A percentile compares a stretch with the other conserved stretches of the same genome.
Evolutionary conservation across 2,113 vertebrate species (phyloP).

Genomic region (Hippocampus abdominalis): DNA sequence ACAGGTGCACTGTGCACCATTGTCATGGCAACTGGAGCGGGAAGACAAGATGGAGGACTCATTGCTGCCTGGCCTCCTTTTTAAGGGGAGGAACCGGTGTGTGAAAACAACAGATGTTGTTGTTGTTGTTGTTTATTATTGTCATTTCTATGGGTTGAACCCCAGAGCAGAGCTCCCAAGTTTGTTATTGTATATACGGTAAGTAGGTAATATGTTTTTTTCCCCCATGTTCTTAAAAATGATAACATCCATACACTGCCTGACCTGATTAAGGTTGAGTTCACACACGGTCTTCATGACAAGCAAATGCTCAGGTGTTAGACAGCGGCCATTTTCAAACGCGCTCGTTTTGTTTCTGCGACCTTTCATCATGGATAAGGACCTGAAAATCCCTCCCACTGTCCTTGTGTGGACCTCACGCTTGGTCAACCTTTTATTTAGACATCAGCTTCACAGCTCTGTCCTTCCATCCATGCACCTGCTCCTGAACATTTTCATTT

Average conservation of each 20-base stretch:
- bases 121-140: slow-evolving; percentile 1
- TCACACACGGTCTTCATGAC: background rate
- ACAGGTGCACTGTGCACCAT: slow-evolving; percentile 55
- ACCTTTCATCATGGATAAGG: background rate
- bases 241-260: background rate
- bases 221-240: background rate
- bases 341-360: background rate
- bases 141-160: background rate
- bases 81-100: slow-evolving; percentile 8
- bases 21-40: slow-evolving; percentile 68
- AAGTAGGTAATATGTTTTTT: background rate
- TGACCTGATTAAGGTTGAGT: too few species aligned
- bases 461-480: too few species aligned
- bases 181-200: too few species aligned
- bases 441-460: too few species aligned
- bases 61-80: slow-evolving; percentile 51
- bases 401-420: too few species aligned
- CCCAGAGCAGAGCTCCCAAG: background rate
- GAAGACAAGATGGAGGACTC: slow-evolving; percentile 63
- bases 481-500: too few species aligned
- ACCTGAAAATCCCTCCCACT: background rate
- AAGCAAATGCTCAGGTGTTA: too few species aligned
- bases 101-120: slow-evolving; percentile 39
- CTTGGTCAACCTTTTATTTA: background rate
- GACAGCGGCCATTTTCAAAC: too few species aligned